phyloP scores from a whole-genome alignment of 2,113 vertebrate genomes.

The Microcebus tavaratra region DNA sequence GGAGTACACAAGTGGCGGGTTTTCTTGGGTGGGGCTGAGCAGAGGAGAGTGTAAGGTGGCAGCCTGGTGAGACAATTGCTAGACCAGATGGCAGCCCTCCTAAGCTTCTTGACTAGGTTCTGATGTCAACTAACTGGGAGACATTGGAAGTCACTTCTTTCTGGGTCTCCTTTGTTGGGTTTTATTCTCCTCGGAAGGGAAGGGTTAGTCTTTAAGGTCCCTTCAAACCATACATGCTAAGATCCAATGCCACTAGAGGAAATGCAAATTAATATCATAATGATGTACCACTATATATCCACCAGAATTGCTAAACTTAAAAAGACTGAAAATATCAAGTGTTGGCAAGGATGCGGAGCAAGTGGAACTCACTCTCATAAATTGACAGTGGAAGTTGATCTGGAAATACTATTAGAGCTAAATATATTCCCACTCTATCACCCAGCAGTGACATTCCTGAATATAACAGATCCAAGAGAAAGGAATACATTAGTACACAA shows the following conservation, averaged over 20 bases:
- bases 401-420: too few relatives aligned
- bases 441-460: too few relatives aligned
- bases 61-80: too few relatives aligned
- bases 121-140: neutral
- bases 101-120: neutral
- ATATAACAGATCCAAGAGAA: too few relatives aligned
- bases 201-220: neutral
- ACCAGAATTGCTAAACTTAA: neutral
- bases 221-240: neutral
- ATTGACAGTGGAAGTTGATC: too few relatives aligned
- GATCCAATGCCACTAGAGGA: neutral
- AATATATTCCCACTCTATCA: too few relatives aligned
- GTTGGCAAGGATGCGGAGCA: too few relatives aligned
- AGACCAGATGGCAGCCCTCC: neutral
- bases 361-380: too few relatives aligned
- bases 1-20: neutral
- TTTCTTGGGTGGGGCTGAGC: neutral
- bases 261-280: neutral
- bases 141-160: neutral
- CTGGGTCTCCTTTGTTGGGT: neutral
- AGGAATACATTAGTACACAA: neutral
- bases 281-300: neutral
- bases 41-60: neutral
- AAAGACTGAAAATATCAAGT: conserved; percentile 18
- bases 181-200: neutral